Base-by-base conservation (phyloP, 23 tunicate species). In the Trididemnum miniatum region DNA sequence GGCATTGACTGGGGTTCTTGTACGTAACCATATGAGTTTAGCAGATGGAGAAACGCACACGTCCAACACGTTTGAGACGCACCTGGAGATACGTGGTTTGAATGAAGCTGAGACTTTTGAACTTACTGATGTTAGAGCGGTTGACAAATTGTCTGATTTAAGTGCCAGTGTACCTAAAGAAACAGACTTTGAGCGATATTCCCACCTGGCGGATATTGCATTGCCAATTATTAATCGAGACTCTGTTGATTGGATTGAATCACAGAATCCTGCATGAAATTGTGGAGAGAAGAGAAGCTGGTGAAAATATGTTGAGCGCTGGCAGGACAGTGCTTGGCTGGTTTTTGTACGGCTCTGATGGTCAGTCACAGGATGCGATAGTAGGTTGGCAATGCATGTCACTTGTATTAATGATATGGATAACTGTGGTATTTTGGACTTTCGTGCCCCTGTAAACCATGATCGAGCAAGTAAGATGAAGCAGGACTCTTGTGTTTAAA, bases 251-350 rank as follows among this genome's bases (percentile, higher is more conserved):
- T 67, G 75, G 38, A 32, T 4, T 67, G 38, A 67, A 67, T 67
- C 38, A 37, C 75, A 67, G 75, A n/a, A 67, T 67, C 38, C 38
- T 67, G 75, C 75, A 31, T 67, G 38, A 67, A 32, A 67, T 67
- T 5, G 38, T 30, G 7, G 38, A 67, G 2, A 67, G n/a, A 32
- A 67, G 75, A 38, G 38, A 67, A n/a, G 75, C 75, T 4, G 75
- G 75, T 31, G 26, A 37, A 31, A 22, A 67, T n/a, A 12, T 30
- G n/a, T 38, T 67, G 31, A 30, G 37, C 18, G 75, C 75, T n/a
- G 75, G 67, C 5, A 62, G 26, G 22, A 20, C 25, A 4, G 27
- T 62, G 4, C 22, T 62, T 4, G 67, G 67, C 67, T 44, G 54
- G 54, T 15, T 44, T 44, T 44, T 44, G 15, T 44, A 44, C 54